Base-by-base conservation (phyloP, 35 echinoderm and acorn worm species). In the Patiria miniata region DNA sequence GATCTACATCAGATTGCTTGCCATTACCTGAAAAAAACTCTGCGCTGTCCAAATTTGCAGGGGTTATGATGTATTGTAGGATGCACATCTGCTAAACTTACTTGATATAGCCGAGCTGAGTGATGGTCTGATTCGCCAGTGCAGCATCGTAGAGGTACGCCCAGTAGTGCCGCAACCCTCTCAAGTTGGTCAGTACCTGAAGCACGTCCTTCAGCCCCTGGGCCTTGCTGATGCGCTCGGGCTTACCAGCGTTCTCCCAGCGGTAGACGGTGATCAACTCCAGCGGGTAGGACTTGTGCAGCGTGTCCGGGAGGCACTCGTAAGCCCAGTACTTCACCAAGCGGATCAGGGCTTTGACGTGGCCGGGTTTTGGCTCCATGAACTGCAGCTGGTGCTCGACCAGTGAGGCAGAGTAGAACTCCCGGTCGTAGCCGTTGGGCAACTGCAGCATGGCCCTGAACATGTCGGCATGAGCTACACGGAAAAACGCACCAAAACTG, bases 251-350 rank as follows among this genome's bases (percentile, higher is more conserved):
- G 1, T 33, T 5, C 42, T 82, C 79, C 79, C 79, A 82, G 1
- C 26, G 26, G 51, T 82, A 51, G n/a, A 82, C 52, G 79, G 79
- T 82, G 42, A 82, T 82, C 29, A 82, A 44, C 51, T 82, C 79
- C 50, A 82, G 15, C 29, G 39, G 40, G 51, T 82, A 82, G 9
- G 79, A 82, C 1, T 21, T 82, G 19, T 44, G 50, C 18, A 55
- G 79, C 0, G 18, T 15, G 5, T 10, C 26, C 2, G 40, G 40
- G 40, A 82, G 40, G 79, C 28, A 52, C 17, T 56, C 10, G 17
- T 51, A 50, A 2, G 40, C 51, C 80, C 80, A 82, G 80, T 82
- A 82, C 33, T 82, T 82, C 8, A 82, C 80, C 17, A 82, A 16
- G 32, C 80, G 80, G 51, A 82, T 51, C 0, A 82, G 80, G 1